Percentiles rank a stretch among this genome's conserved stretches.
phyloP scores from a whole-genome alignment of 2,797 vertebrate genomes.

The Parotocinclus haroldoi region DNA sequence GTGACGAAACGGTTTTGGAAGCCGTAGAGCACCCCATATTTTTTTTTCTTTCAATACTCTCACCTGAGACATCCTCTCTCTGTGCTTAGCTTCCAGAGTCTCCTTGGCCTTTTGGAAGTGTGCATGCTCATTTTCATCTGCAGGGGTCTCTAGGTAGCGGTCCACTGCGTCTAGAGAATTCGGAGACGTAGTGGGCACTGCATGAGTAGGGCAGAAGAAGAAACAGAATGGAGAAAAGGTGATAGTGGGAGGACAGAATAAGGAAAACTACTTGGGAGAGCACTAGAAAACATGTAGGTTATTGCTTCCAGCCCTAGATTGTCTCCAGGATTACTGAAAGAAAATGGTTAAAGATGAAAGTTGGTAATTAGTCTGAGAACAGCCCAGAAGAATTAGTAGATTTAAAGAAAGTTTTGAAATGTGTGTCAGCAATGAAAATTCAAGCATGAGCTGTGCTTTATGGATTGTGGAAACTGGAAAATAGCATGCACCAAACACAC shows the following conservation, averaged over 20 bases:
- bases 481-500: too few species aligned
- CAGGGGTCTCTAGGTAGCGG: slow-evolving; percentile 91
- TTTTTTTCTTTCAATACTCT: too few species aligned
- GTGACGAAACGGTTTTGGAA: too few species aligned
- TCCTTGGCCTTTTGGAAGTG: slow-evolving; percentile 98
- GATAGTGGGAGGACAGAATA: background rate
- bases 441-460: too few species aligned
- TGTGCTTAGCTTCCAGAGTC: slow-evolving; percentile 92
- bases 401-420: too few species aligned
- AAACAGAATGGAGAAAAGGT: background rate
- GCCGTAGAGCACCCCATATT: too few species aligned
- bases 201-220: background rate
- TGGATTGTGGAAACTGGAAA: too few species aligned
- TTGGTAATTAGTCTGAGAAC: slow-evolving; percentile 1
- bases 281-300: background rate
- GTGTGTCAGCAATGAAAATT: too few species aligned
- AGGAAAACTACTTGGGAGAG: too few species aligned
- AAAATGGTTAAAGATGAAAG: background rate
- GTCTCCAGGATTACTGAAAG: background rate
- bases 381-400: background rate
- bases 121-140: slow-evolving; percentile 92
- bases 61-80: slow-evolving; percentile 96
- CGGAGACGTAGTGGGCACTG: slow-evolving; percentile 90
- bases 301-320: background rate
- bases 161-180: slow-evolving; percentile 91